These are phyloP conservation scores for Gonocerus acuteangulatus DNA, from an alignment of 2,888 invertebrate species.

Conservation along the genomic window DNA sequence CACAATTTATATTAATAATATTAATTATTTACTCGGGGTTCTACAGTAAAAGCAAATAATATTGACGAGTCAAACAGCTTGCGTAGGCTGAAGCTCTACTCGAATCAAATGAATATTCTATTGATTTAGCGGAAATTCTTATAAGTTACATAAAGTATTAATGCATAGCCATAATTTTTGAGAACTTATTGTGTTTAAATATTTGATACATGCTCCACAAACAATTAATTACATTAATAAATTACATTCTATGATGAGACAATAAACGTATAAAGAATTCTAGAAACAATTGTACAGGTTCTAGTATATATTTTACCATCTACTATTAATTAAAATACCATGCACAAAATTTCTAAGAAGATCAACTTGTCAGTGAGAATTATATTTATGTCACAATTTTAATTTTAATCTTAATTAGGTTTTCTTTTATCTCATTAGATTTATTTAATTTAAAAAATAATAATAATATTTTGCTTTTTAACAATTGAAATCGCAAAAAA, in stretches of 20 bases:
- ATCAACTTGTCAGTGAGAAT: constrained; percentile 34
- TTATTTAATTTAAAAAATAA: constrained; percentile 25
- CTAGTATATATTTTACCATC: constrained; percentile 31
- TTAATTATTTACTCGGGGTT: not conserved
- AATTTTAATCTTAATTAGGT: constrained; percentile 29
- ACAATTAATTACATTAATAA: constrained; percentile 30
- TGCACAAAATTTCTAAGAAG: constrained; percentile 36
- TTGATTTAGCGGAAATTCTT: not conserved
- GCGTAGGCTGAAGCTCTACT: not conserved
- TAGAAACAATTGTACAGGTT: constrained; percentile 34
- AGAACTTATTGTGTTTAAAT: not conserved
- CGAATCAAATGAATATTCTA: not conserved
- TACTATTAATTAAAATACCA: constrained; percentile 31
- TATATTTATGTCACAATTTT: constrained; percentile 28
- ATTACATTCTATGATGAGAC: constrained; percentile 32
- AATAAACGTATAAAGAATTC: constrained; percentile 31
- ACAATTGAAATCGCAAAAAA: not conserved
- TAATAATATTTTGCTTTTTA: constrained; percentile 9
- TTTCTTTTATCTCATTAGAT: constrained; percentile 6
- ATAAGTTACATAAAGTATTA: not conserved
- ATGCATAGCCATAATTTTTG: constrained; percentile 20
- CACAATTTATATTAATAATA: not conserved
- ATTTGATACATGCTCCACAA: constrained; percentile 33
- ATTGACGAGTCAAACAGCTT: not conserved
- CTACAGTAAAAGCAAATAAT: not conserved